Evolutionary conservation across 2,888 invertebrate species (phyloP).

Genomic region (Rutpela maculata): DNA sequence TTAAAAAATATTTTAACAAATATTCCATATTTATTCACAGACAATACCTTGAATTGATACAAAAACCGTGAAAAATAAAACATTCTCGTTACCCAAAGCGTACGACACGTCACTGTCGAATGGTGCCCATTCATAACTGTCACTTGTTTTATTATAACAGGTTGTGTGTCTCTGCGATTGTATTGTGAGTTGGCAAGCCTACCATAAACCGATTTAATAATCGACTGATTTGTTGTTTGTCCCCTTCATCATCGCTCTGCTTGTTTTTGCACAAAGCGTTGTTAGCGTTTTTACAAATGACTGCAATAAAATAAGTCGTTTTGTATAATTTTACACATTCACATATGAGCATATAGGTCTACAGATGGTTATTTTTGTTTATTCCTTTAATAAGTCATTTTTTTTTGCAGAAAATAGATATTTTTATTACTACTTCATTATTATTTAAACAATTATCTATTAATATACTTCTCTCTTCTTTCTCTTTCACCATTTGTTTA

Average conservation of each 20-base stretch:
- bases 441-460: too few relatives aligned
- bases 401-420: too few relatives aligned
- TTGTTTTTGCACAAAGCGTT: constrained; percentile 68
- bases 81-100: not conserved
- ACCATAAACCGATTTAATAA: constrained; percentile 69
- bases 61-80: not conserved
- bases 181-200: constrained; percentile 60
- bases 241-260: constrained; percentile 67
- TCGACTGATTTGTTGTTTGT: constrained; percentile 69
- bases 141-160: constrained; percentile 66
- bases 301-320: constrained; percentile 22
- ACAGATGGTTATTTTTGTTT: not conserved
- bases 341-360: not conserved
- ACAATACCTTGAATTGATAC: too few relatives aligned
- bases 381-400: too few relatives aligned
- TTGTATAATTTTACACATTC: not conserved
- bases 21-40: too few relatives aligned
- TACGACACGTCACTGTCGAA: constrained; percentile 28
- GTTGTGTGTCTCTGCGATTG: constrained; percentile 66
- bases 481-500: too few relatives aligned
- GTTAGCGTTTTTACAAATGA: constrained; percentile 33
- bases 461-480: too few relatives aligned
- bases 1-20: too few relatives aligned
- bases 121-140: constrained; percentile 66
- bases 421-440: too few relatives aligned